Conservation (phyloP, 2,888 invertebrate genomes). For the Macroteleia sp. region DNA sequence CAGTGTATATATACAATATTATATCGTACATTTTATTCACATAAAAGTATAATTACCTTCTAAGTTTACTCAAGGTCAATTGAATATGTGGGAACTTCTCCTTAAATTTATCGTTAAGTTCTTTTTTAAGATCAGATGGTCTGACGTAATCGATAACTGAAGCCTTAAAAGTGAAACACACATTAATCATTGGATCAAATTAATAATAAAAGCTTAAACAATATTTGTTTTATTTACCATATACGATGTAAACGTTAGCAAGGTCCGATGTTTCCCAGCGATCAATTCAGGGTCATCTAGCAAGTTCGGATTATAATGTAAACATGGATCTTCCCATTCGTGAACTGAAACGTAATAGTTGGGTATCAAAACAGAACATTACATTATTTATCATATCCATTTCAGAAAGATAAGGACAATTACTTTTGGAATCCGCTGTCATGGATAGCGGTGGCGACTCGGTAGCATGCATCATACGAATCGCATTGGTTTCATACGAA, state of each 20-base stretch:
- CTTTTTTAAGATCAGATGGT: slow-evolving; percentile 97
- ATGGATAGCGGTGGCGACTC: slow-evolving; percentile 84
- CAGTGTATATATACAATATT: too few species aligned
- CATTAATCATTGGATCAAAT: too few species aligned
- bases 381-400: slow-evolving; percentile 29
- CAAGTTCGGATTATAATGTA: slow-evolving; percentile 93
- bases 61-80: slow-evolving; percentile 96
- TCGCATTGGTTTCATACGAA: slow-evolving; percentile 88
- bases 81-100: slow-evolving; percentile 98
- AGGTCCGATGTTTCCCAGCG: slow-evolving; percentile 94
- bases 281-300: slow-evolving; percentile 97
- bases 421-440: slow-evolving; percentile 83
- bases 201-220: too few species aligned
- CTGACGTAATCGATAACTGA: slow-evolving; percentile 98
- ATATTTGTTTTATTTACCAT: slow-evolving; percentile 85
- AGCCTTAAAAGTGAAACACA: slow-evolving; percentile 84
- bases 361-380: too few species aligned
- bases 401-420: slow-evolving; percentile 40
- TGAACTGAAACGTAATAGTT: slow-evolving; percentile 70
- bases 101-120: slow-evolving; percentile 97
- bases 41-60: too few species aligned
- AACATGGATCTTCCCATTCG: slow-evolving; percentile 81
- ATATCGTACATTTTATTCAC: too few species aligned
- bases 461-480: slow-evolving; percentile 85
- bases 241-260: slow-evolving; percentile 94